A percentile compares a stretch with the other conserved stretches of the same genome.
These are phyloP conservation scores for Tokudaia muenninki DNA, from an alignment of 2,797 vertebrate species.

Conservation along the genomic window DNA sequence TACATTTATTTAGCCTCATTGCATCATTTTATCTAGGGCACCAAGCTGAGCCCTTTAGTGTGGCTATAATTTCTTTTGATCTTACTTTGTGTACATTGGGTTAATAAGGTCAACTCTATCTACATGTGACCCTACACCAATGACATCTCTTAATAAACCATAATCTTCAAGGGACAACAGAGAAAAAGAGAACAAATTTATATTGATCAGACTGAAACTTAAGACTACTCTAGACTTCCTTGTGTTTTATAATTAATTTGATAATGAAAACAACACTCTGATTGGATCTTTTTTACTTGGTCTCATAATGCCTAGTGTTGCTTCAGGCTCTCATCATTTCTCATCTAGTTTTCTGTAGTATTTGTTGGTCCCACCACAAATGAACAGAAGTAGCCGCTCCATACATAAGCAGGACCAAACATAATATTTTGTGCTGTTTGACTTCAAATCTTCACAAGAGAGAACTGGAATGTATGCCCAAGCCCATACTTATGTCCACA, in stretches of 20 bases:
- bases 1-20: conserved; percentile 56
- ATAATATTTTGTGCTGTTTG: fast-evolving
- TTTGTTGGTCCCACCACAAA: not conserved
- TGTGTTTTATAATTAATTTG: conserved; percentile 25
- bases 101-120: conserved; percentile 71
- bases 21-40: conserved; percentile 71
- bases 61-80: conserved; percentile 66
- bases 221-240: not conserved
- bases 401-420: not conserved
- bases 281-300: not conserved
- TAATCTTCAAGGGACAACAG: conserved; percentile 16
- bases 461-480: not conserved
- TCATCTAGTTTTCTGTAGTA: not conserved
- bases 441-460: not conserved
- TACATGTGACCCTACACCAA: conserved; percentile 2
- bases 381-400: not conserved
- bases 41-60: conserved; percentile 39
- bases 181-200: not conserved
- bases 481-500: not conserved
- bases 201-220: conserved; percentile 49
- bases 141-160: conserved; percentile 58
- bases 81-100: conserved; percentile 46
- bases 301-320: not conserved
- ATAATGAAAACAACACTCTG: conserved; percentile 3
- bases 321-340: not conserved